Evolutionary conservation across 1,140 invertebrate species (phyloP).

Genomic region (Atta texana): DNA sequence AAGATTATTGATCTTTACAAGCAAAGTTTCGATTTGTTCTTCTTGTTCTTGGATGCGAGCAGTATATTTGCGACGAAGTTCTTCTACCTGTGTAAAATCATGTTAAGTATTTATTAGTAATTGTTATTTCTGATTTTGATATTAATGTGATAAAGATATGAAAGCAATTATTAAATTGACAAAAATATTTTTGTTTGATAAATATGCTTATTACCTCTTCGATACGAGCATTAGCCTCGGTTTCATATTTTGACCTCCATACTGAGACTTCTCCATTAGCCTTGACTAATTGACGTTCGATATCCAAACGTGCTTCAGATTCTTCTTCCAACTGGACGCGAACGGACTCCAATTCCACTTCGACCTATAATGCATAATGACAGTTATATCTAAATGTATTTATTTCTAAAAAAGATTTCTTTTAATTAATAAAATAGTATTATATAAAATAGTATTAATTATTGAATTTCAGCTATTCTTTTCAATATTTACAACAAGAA

Average conservation of each 20-base stretch:
- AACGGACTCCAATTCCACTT: conserved; percentile 96
- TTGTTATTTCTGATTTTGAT: background rate
- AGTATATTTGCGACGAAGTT: conserved; percentile 96
- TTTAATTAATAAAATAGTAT: background rate
- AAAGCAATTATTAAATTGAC: background rate
- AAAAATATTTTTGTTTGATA: conserved; percentile 15
- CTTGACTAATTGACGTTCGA: conserved; percentile 97
- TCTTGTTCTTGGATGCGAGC: conserved; percentile 97
- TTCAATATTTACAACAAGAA: background rate
- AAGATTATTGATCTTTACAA: conserved; percentile 96
- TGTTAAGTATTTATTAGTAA: conserved; percentile 9
- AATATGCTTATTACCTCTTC: conserved; percentile 90
- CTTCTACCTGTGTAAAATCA: conserved; percentile 87
- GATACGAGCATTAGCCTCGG: conserved; percentile 94
- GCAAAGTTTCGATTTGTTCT: conserved; percentile 96
- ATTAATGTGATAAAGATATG: background rate
- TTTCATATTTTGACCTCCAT: conserved; percentile 97
- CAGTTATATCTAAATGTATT: background rate
- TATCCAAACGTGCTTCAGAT: conserved; percentile 96
- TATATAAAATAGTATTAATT: background rate
- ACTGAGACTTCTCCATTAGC: conserved; percentile 94
- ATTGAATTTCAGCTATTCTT: background rate
- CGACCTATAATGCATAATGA: conserved; percentile 88
- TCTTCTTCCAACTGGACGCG: conserved; percentile 98
- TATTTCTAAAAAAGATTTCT: background rate